Evolutionary conservation across 2,797 vertebrate species (phyloP), one percentile per base, ranked within the genome.

Genomic region (Gallirallus australis): DNA sequence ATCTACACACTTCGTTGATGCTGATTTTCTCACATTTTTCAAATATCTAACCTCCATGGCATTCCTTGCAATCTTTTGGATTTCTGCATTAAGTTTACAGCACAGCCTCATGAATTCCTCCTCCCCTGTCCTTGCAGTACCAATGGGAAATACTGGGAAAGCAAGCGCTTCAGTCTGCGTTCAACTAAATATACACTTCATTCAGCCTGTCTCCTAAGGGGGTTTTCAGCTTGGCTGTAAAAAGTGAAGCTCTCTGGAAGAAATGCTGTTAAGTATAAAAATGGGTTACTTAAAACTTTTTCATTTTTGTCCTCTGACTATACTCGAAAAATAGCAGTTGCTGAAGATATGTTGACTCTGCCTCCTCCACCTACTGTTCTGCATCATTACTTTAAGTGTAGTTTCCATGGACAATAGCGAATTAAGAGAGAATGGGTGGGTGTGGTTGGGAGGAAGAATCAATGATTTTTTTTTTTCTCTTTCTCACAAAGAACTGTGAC

Each of bases 191-290:
- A 65, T 47, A 69, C 40, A 57, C 33, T 84, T 92, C 31, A 69
- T 92, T 89, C 59, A 76, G 15, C 17, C 28, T 65, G 33, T 65
- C 86, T n/a, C 82, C 81, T 84, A 63, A 31, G 77, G 77, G 57
- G 16, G 14, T 73, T 94, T 82, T 72, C 39, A 85, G 42, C 11
- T 23, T 86, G 18, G 23, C 33, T 86, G 50, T 45, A 68, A 83
- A 83, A 90, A 89, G 54, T 60, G 25, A 86, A 68, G 10, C 7
- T 83, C 25, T 86, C 59, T 57, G 40, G 37, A 82, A 90, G 54
- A 89, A 93, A 88, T 53, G 7, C 65, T 47, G 15, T 86, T 83
- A 81, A 78, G 53, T 90, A 64, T 75, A 86, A 70, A 91, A 86
- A 70, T 59, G 24, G n/a, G 39, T 48, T 94, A 30, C 53, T 64